These are phyloP conservation scores for Drosophila subpulchrella DNA, from an alignment of 1,140 invertebrate species.

Conservation along the genomic window DNA sequence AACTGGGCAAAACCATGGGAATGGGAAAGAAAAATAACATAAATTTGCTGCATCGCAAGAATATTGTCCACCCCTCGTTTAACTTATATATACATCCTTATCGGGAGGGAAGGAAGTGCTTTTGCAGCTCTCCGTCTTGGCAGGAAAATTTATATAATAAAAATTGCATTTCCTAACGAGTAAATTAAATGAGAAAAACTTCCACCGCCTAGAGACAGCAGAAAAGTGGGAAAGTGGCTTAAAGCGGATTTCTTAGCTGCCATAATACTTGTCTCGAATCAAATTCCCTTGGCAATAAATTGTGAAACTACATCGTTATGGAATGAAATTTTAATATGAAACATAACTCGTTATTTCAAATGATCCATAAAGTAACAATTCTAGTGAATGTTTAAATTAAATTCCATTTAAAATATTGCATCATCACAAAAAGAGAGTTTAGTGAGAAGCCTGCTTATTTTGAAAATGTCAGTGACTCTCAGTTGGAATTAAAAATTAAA, in stretches of 20 bases:
- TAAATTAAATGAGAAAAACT: conserved; percentile 62
- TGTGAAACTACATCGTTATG: neutral
- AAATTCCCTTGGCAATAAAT: neutral
- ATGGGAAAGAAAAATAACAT: conserved; percentile 11
- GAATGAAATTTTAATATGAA: neutral
- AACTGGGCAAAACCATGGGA: conserved; percentile 1
- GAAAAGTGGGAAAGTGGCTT: conserved; percentile 48
- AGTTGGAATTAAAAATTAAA: no score
- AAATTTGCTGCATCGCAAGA: conserved; percentile 3
- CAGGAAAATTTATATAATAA: conserved; percentile 52
- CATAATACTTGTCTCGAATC: neutral
- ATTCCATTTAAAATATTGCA: neutral
- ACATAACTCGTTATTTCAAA: no score
- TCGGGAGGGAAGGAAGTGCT: conserved; percentile 22
- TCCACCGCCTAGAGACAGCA: conserved; percentile 7
- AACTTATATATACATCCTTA: neutral
- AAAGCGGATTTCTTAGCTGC: conserved; percentile 8
- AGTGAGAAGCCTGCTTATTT: no score
- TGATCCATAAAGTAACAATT: no score
- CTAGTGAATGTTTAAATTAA: neutral
- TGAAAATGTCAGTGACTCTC: no score
- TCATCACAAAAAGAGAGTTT: no score
- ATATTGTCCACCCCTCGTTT: conserved; percentile 1
- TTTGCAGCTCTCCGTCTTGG: conserved; percentile 12
- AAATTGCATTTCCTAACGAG: conserved; percentile 71